A percentile compares a stretch with the other conserved stretches of the same genome.
These are phyloP conservation scores for Panthera tigris DNA, from an alignment of 2,113 vertebrate species.

Conservation along the genomic window DNA sequence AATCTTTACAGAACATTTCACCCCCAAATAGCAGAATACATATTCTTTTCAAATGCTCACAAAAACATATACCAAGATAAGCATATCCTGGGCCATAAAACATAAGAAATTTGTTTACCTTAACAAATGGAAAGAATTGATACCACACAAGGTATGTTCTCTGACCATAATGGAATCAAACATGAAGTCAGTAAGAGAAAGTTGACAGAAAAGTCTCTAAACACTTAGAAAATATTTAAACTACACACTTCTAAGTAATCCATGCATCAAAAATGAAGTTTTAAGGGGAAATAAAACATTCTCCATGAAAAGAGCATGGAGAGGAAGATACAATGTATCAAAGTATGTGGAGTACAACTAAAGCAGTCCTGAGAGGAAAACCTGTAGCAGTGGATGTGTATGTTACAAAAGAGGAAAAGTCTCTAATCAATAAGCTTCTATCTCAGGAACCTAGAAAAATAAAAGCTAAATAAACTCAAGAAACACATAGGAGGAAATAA, in stretches of 20 bases:
- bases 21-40: not conserved
- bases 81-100: not conserved
- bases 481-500: not conserved
- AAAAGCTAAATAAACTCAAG: not conserved
- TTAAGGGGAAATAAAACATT: not conserved
- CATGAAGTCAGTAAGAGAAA: not conserved
- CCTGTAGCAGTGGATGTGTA: not conserved
- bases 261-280: not conserved
- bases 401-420: not conserved
- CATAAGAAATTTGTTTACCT: not conserved
- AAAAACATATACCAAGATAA: not conserved
- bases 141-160: not conserved
- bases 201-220: not conserved
- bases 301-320: not conserved
- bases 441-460: not conserved
- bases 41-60: not conserved
- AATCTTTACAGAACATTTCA: not conserved
- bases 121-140: not conserved
- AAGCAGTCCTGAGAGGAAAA: not conserved
- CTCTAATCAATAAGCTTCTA: not conserved
- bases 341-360: not conserved
- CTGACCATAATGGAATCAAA: not conserved
- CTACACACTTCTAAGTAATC: not conserved
- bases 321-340: not conserved
- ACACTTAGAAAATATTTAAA: not conserved